Base-by-base conservation (phyloP, 2,113 vertebrate genomes). In the Neolamprologus kungweensis region DNA sequence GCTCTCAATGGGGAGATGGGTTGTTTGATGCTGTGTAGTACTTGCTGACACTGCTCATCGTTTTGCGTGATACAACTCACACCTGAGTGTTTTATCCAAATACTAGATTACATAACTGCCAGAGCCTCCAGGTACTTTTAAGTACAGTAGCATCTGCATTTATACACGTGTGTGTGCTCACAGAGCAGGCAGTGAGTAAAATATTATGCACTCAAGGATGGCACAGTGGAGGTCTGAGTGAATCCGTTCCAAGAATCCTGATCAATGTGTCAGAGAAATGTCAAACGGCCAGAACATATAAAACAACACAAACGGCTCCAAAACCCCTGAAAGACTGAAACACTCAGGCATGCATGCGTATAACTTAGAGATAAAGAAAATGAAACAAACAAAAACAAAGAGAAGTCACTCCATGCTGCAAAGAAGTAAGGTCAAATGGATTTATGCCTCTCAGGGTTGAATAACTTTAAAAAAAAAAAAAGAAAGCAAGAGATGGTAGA, bases 221-320 rank as follows among this genome's bases (percentile, higher is more conserved):
- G 87, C 80, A 83, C 51, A 83, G 82, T 45, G 40, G 45, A 87
- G 85, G 68, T 84, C 75, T 37, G 73, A 93, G 79, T 73, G 81
- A 93, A 91, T 86, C 79, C 85, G 47, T 55, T 90, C 88, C 78
- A 85, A 87, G 87, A 91, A 87, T 80, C 51, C 60, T 81, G 84
- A 93, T 92, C 90, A 53, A 89, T 91, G 89, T 90, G 92, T 94
- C 92, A 92, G 75, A 85, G 81, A 89, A 90, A 90, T 89, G 93
- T 92, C 90, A 89, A 84, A 83, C 80, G 85, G 87, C 50, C 85
- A 83, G 63, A 86, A 91, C 55, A 89, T 57, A 85, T 53, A 60
- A 91, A 89, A 71, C 21, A 82, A 78, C 47, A 85, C 28, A 63
- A 80, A 80, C 28, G 50, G 50, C 73, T 50, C 50, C 21, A 73